phyloP scores from a whole-genome alignment of 2,888 invertebrate genomes.

The Chloromyia formosa region DNA sequence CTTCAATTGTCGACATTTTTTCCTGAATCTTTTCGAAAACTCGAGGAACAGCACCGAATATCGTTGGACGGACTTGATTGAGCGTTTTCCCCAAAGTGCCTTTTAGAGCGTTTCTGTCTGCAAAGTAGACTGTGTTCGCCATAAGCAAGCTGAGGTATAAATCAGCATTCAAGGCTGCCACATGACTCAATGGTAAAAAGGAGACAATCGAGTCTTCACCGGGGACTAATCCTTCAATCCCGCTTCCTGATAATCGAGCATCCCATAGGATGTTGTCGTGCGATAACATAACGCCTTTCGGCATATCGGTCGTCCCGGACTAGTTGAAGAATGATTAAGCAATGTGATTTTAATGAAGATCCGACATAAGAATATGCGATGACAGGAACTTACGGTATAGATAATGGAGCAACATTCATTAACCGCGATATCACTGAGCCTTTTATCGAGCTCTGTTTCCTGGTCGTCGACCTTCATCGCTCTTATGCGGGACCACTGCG shows the following conservation, averaged over 20 bases:
- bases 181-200: conserved; percentile 88
- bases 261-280: conserved; percentile 86
- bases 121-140: conserved; percentile 79
- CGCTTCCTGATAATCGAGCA: conserved; percentile 66
- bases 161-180: conserved; percentile 84
- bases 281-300: conserved; percentile 91
- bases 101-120: conserved; percentile 87
- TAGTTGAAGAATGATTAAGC: conserved; percentile 56
- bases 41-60: conserved; percentile 86
- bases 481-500: conserved; percentile 78
- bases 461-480: conserved; percentile 72
- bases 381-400: conserved; percentile 74
- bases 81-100: conserved; percentile 80
- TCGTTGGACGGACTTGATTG: conserved; percentile 79
- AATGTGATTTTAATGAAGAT: too few relatives aligned
- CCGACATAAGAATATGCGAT: not conserved
- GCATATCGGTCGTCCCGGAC: conserved; percentile 88
- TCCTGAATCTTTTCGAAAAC: conserved; percentile 95
- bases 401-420: conserved; percentile 88
- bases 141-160: conserved; percentile 72
- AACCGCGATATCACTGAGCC: conserved; percentile 72
- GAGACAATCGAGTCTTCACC: conserved; percentile 74
- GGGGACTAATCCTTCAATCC: conserved; percentile 65
- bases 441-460: conserved; percentile 71
- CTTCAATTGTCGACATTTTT: conserved; percentile 77